Evolutionary conservation across 2,113 vertebrate species (phyloP), one percentile per base, ranked within the genome.

Genomic region (Pycnonotus jocosus): DNA sequence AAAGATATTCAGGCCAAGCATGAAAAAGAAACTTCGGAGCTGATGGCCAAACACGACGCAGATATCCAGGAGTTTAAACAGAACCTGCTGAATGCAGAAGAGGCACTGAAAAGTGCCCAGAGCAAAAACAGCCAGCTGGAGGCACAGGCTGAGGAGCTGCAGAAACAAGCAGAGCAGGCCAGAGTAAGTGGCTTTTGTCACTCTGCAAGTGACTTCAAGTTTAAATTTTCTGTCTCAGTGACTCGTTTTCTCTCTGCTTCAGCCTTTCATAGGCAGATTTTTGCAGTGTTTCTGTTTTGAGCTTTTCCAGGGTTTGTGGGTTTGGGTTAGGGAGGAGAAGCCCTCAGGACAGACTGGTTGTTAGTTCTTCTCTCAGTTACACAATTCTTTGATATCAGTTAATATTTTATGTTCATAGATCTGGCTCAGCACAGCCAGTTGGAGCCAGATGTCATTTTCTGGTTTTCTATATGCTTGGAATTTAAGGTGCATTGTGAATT

Each of bases 111-210:
- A 33, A 91, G 69, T 5, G 97, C 98, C 12, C 97, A 95, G 13
- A 96, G 97, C 77, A 97, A 97, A 74, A 98, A 96, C 38, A 84
- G 70, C 7, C 95, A 98, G 77, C 92, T 99, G 77, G 94, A 98
- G 93, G 98, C 97, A 83, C 95, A 97, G 90, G 90, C 98, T 44
- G 98, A 98, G 57, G 98, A 99, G 79, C 97, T 99, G 95, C 98
- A 97, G 81, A 95, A 95, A 16, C 98, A 98, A 81, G 98, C 98
- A 3, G 98, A 99, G 69, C 97, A 98, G 81, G 98, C 97, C 92
- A 97, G 97, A 97, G 99, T 99, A 98, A 1, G 97, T 97, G n/a
- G 38, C 12, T 12, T 51, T 35, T 47, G 48, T 81, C 84, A 54
- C 35, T 81, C 51, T 69, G 51, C 45, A 17, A 50, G 28, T 58